These are phyloP conservation scores for Portunus trituberculatus DNA, from an alignment of 1,140 invertebrate species.

Conservation along the genomic window DNA sequence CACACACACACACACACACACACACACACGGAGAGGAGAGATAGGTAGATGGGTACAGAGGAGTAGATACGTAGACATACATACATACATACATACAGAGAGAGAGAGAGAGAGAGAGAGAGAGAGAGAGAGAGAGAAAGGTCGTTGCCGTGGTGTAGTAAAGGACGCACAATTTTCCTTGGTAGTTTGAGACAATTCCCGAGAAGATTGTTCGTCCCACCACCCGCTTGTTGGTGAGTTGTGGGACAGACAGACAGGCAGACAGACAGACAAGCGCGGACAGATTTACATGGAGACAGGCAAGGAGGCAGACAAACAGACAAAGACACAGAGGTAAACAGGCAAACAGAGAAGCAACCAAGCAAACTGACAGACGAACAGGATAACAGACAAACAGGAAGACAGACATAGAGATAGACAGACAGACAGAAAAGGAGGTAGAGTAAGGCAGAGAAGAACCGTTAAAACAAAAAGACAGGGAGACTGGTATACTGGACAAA, in stretches of 20 bases:
- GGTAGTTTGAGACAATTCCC: too few species aligned
- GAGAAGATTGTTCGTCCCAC: too few species aligned
- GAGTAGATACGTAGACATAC: too few species aligned
- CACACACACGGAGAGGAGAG: not conserved
- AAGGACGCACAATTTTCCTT: too few species aligned
- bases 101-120: not conserved
- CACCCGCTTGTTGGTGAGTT: not conserved
- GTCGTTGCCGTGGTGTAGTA: too few species aligned
- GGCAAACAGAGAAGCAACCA: not conserved
- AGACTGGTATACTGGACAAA: too few species aligned
- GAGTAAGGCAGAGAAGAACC: not conserved
- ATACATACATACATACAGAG: too few species aligned
- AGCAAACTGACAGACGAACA: not conserved
- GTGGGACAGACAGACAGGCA: not conserved
- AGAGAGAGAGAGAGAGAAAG: not conserved
- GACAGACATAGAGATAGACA: not conserved
- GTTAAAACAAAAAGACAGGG: too few species aligned
- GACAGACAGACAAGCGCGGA: not conserved
- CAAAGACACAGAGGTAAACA: slow-evolving; percentile 25
- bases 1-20: not conserved
- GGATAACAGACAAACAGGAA: too few species aligned
- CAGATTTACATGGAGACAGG: not conserved
- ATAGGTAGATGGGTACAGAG: too few species aligned
- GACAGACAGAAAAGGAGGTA: not conserved
- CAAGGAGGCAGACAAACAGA: slow-evolving; percentile 17